Percentiles rank a stretch among this genome's conserved stretches.
phyloP scores from a whole-genome alignment of 2,888 invertebrate genomes.

The Aphodius sticticus region DNA sequence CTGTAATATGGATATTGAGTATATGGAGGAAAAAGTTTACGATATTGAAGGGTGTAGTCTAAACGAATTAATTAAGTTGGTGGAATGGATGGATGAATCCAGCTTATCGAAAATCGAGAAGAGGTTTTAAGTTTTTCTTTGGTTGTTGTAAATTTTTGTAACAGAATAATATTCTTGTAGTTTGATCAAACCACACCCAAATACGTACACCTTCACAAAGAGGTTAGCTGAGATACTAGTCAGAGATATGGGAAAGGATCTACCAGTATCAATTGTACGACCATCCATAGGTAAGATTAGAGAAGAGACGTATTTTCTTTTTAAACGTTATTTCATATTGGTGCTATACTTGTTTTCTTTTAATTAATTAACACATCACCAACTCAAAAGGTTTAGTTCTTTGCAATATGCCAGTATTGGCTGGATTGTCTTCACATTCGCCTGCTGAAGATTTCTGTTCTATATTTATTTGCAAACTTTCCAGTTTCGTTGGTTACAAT shows the following conservation, averaged over 20 bases:
- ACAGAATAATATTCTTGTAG: slow-evolving; percentile 15
- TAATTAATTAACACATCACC: too few relatives aligned
- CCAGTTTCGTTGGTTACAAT: too few relatives aligned
- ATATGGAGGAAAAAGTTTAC: slow-evolving; percentile 50
- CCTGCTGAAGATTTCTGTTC: too few relatives aligned
- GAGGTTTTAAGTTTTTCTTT: not conserved
- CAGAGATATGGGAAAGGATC: slow-evolving; percentile 28
- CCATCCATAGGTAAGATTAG: slow-evolving; percentile 22
- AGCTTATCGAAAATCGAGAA: slow-evolving; percentile 16
- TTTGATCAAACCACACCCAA: slow-evolving; percentile 29
- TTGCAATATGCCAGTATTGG: too few relatives aligned
- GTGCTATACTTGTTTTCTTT: too few relatives aligned
- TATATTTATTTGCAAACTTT: too few relatives aligned
- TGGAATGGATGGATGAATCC: not conserved
- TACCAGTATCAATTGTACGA: slow-evolving; percentile 27
- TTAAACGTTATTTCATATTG: too few relatives aligned
- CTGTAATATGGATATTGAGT: slow-evolving; percentile 45
- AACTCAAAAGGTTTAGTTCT: too few relatives aligned
- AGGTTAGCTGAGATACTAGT: slow-evolving; percentile 31
- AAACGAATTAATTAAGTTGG: slow-evolving; percentile 19
- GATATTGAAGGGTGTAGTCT: slow-evolving; percentile 29
- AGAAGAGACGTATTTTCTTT: not conserved
- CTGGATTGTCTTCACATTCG: too few relatives aligned
- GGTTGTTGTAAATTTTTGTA: not conserved
- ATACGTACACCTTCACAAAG: slow-evolving; percentile 31